Percentiles rank a stretch among this genome's conserved stretches.
Conservation (phyloP, 35 echinoderm and acorn worm species). For the Stichopus chloronotus region DNA sequence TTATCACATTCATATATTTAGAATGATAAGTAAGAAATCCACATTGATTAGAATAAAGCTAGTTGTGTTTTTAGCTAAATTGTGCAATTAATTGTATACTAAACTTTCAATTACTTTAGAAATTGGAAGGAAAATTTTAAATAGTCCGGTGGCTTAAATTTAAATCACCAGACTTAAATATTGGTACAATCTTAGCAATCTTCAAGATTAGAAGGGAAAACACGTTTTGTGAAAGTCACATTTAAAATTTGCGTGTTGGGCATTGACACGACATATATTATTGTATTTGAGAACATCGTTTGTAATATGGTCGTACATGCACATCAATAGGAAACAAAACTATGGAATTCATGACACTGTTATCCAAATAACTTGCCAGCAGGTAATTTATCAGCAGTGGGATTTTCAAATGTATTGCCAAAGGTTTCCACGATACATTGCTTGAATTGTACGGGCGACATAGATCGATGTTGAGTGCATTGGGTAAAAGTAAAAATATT, state of each 20-base stretch:
- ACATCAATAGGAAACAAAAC: neutral
- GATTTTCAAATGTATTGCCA: too few species aligned
- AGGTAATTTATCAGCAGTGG: neutral
- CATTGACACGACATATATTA: neutral
- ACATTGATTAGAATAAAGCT: too few species aligned
- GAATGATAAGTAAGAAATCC: too few species aligned
- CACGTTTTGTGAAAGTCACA: neutral
- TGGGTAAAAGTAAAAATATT: too few species aligned
- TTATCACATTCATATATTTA: too few species aligned
- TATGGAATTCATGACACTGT: neutral
- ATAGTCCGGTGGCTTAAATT: slow-evolving; percentile 3
- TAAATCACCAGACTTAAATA: too few species aligned
- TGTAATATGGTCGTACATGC: neutral
- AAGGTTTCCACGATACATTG: too few species aligned
- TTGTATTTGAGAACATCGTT: neutral
- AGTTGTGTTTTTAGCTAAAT: neutral
- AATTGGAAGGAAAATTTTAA: neutral
- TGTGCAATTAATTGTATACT: neutral
- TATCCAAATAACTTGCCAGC: neutral
- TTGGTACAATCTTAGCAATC: too few species aligned
- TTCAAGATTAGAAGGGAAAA: slow-evolving; percentile 7
- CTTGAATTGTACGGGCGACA: too few species aligned
- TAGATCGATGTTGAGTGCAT: too few species aligned
- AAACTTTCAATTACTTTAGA: neutral
- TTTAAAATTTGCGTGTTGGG: neutral